Conservation (phyloP, 2,113 vertebrate species). For the Poeciliopsis occidentalis region DNA sequence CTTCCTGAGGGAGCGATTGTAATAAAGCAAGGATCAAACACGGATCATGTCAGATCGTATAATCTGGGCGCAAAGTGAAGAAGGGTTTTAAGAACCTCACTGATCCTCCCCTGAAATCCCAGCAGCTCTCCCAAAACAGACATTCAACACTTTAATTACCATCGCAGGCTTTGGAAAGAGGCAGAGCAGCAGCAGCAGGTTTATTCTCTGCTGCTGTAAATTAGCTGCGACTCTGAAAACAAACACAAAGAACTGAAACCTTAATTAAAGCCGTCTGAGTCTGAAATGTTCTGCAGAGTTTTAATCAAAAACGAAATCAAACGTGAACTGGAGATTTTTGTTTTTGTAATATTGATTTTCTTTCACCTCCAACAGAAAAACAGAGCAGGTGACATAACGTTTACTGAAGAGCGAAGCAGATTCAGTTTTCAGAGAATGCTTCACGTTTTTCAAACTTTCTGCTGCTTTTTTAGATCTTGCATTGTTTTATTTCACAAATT, state of each 20-base stretch:
- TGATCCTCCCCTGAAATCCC: slow-evolving; percentile 42
- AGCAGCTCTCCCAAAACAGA: slow-evolving; percentile 33
- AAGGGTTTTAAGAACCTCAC: slow-evolving; percentile 24
- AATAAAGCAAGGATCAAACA: slow-evolving; percentile 60
- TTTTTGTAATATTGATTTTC: neutral
- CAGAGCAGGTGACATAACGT: neutral
- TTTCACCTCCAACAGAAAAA: neutral
- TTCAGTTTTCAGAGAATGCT: slow-evolving; percentile 1
- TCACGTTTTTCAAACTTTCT: neutral
- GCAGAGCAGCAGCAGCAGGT: neutral
- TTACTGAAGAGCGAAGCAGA: too few relatives aligned
- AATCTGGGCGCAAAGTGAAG: slow-evolving; percentile 23
- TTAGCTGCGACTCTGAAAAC: slow-evolving; percentile 12
- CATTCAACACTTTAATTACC: slow-evolving; percentile 41
- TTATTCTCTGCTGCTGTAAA: slow-evolving; percentile 13
- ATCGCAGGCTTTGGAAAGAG: slow-evolving; percentile 2
- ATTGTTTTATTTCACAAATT: slow-evolving; percentile 7
- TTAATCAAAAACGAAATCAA: neutral
- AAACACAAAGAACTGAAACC: neutral
- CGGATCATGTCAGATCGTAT: slow-evolving; percentile 43
- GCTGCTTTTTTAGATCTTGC: neutral
- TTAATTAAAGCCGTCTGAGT: neutral
- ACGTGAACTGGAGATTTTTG: neutral
- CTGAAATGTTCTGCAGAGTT: too few relatives aligned
- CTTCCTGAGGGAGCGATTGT: neutral